These are phyloP conservation scores for Planiliza haematocheilus DNA, from an alignment of 2,113 vertebrate genomes.

Conservation along the genomic window DNA sequence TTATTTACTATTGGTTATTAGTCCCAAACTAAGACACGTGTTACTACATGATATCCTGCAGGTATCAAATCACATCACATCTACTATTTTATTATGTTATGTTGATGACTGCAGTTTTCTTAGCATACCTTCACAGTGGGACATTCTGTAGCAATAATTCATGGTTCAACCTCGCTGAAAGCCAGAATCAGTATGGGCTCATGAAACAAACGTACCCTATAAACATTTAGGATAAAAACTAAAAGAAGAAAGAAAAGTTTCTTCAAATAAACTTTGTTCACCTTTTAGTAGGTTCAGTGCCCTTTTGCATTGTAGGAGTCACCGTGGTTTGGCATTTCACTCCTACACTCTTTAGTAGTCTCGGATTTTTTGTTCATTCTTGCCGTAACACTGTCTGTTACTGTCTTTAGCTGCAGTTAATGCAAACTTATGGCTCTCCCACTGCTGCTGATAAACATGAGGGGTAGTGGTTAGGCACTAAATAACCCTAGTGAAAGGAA, in stretches of 20 bases:
- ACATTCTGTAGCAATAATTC: too few species aligned
- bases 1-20: neutral
- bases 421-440: neutral
- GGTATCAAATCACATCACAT: neutral
- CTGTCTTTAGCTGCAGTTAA: constrained; percentile 15
- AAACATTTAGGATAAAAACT: constrained; percentile 6
- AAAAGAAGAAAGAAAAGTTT: neutral
- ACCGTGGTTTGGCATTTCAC: constrained; percentile 22
- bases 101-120: neutral
- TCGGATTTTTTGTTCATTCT: too few species aligned
- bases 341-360: constrained; percentile 11
- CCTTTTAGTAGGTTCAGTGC: neutral
- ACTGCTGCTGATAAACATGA: neutral
- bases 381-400: constrained; percentile 1
- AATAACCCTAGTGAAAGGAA: neutral
- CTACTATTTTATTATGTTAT: neutral
- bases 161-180: too few species aligned
- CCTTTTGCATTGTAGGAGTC: too few species aligned
- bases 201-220: neutral
- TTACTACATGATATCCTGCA: neutral
- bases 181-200: neutral
- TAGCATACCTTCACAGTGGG: too few species aligned
- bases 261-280: neutral
- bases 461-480: too few species aligned
- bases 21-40: neutral